Base-by-base conservation (phyloP, 2,888 invertebrate genomes). In the Dione juno region DNA sequence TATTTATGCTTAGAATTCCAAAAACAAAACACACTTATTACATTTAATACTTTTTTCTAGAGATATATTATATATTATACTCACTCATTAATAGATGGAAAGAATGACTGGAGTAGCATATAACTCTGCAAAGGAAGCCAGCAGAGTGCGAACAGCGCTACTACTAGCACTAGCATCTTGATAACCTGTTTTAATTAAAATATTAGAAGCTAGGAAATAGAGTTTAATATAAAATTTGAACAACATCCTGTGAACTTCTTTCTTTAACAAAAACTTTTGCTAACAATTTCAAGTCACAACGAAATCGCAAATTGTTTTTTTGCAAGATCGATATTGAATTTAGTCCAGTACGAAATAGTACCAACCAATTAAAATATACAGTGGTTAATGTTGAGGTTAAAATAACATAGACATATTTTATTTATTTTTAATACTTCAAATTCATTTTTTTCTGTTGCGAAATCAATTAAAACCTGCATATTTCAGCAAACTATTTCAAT, bases 111-210 rank as follows among this genome's bases (percentile, higher is more conserved):
- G 40, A 96, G 90, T 67, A 96, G 94, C 82, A 96, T 95, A 82
- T 96, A 96, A 70, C 95, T 94, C 82, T 96, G 96, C 43, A 97
- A 90, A 0, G 97, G 97, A 45, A 97, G 91, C 97, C 97, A 97
- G 84, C 97, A 97, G 0, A 97, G 83, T 0, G 96, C 97, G 81
- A 97, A 97, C 11, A 97, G 93, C 8, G 96, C 94, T 35, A 97
- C 97, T 21, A 97, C 97, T 68, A 97, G 95, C 58, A 97, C 96
- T 84, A 97, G 91, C 97, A 97, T 97, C 94, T 97, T 97, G 82
- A 97, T 96, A 76, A 97, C 97, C 97, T 97, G 74, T 75, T 40
- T 19, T 40, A 64, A 52, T 40, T 19, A 14, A 40, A 37, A 50
- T 40, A 40, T 50, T 52, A 64, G 37, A 19, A 19, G 28, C 16